Evolutionary conservation across 2,113 vertebrate species (phyloP), one percentile per base, ranked within the genome.

Genomic region (Cynocephalus volans): DNA sequence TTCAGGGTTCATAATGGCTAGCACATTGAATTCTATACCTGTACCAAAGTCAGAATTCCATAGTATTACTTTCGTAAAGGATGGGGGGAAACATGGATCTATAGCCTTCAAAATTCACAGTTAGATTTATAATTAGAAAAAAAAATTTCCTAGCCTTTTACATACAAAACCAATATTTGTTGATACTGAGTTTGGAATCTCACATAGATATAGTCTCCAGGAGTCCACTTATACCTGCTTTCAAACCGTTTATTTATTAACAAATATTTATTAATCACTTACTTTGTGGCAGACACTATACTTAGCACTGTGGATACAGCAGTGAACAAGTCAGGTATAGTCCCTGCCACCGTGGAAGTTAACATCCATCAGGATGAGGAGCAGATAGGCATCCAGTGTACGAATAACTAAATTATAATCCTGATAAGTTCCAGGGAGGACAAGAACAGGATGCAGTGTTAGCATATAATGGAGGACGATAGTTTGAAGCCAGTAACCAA

Each of bases 221-320:
- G n/a, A 97, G 12, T 87, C 65, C 45, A 33, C 69, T 94, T 92
- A 79, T 67, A 60, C 21, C 28, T 77, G 7, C 82, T 81, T 85
- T 90, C 60, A 88, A 91, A 36, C n/a, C 31, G 21, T 85, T 72
- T 81, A 45, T 87, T 93, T 93, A 95, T 79, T 93, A 83, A 58
- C 72, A 80, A 31, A 72, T 83, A 95, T 60, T 90, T 70, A 64
- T 50, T 77, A 79, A 91, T 6, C 19, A 36, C 12, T 80, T 82
- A n/a, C 10, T 96, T 17, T 31, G 6, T 83, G 72, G 48, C 45
- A 95, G 18, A 84, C n/a, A 48, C 21, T 83, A 6, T 76, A 56
- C 14, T 62, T 88, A 73, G 52, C 33, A 6, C 31, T 90, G 65
- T 45, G 65, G 60, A 31, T 52, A 14, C 0, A 94, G 33, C 64